Percentiles rank a stretch among this genome's conserved stretches.
These are phyloP conservation scores for Spodoptera littoralis DNA, from an alignment of 2,888 invertebrate species.

Conservation along the genomic window DNA sequence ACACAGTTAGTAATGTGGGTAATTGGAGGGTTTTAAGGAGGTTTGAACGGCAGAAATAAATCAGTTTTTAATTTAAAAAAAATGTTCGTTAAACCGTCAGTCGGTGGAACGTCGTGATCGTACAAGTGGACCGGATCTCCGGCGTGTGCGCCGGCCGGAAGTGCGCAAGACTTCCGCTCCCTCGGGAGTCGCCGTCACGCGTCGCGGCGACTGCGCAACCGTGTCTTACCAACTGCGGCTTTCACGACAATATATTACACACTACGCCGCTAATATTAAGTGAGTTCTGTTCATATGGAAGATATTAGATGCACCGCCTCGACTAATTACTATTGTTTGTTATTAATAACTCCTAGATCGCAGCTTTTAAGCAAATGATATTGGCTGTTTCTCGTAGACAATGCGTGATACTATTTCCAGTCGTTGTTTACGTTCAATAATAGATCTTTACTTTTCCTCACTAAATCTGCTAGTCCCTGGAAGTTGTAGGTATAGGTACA, in stretches of 20 bases:
- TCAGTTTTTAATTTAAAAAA: conserved; percentile 19
- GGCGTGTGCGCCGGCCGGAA: conserved; percentile 80
- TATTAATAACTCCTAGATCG: conserved; percentile 17
- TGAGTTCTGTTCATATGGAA: conserved; percentile 23
- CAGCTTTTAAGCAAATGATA: conserved; percentile 1
- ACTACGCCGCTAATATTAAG: conserved; percentile 43
- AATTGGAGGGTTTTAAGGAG: too few relatives aligned
- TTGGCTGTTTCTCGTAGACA: background rate
- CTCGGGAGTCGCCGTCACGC: conserved; percentile 83
- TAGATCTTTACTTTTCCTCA: background rate
- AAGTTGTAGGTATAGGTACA: background rate
- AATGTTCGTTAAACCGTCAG: conserved; percentile 47
- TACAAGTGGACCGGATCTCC: conserved; percentile 82
- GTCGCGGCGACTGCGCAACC: conserved; percentile 68
- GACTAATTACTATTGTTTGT: conserved; percentile 9
- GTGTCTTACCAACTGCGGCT: conserved; percentile 72
- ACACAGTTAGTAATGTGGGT: background rate
- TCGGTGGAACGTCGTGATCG: conserved; percentile 65
- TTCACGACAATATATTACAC: conserved; percentile 64
- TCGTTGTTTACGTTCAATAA: too few relatives aligned
- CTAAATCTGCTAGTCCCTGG: background rate
- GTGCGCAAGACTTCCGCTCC: conserved; percentile 87
- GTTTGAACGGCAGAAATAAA: background rate
- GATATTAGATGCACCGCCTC: conserved; percentile 12
- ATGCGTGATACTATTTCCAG: too few relatives aligned